A percentile compares a stretch with the other conserved stretches of the same genome.
Evolutionary conservation across 2,113 vertebrate species (phyloP).

Genomic region (Pseudolaguvia tuberculata): DNA sequence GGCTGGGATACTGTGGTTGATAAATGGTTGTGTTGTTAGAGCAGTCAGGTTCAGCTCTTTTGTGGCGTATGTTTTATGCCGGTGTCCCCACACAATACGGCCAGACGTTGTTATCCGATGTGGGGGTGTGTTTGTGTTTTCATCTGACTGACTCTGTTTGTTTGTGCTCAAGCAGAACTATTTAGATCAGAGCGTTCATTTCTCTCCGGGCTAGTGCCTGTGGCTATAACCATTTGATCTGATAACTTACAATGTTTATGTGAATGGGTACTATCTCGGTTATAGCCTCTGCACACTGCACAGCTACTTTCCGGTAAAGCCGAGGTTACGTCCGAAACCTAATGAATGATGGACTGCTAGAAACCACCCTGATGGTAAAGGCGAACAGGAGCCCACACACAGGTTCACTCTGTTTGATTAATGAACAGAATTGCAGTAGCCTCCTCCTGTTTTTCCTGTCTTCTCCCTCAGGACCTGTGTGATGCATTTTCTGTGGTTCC

Average conservation of each 20-base stretch:
- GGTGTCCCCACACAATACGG: slow-evolving; percentile 51
- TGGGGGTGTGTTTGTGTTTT: slow-evolving; percentile 44
- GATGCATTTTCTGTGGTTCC: slow-evolving; percentile 17
- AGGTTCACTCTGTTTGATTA: slow-evolving; percentile 48
- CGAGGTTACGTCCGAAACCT: slow-evolving; percentile 31
- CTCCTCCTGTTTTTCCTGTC: slow-evolving; percentile 18
- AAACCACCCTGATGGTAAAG: slow-evolving; percentile 36
- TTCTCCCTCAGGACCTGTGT: slow-evolving; percentile 30
- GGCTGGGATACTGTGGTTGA: slow-evolving; percentile 44
- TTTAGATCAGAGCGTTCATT: slow-evolving; percentile 39
- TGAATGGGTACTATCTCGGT: slow-evolving; percentile 46
- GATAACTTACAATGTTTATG: slow-evolving; percentile 50
- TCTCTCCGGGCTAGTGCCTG: slow-evolving; percentile 5
- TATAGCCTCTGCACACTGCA: not conserved
- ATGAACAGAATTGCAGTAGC: slow-evolving; percentile 42
- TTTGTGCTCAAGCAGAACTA: slow-evolving; percentile 36
- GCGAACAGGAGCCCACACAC: slow-evolving; percentile 42
- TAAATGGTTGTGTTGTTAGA: slow-evolving; percentile 70
- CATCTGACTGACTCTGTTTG: slow-evolving; percentile 32
- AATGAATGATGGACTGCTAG: slow-evolving; percentile 51
- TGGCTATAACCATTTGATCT: slow-evolving; percentile 35
- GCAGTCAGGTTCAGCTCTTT: slow-evolving; percentile 65
- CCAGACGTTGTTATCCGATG: slow-evolving; percentile 29
- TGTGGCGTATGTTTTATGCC: slow-evolving; percentile 56
- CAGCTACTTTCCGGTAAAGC: not conserved